Conservation (phyloP, 2,113 vertebrate genomes). For the Eptatretus burgeri region DNA sequence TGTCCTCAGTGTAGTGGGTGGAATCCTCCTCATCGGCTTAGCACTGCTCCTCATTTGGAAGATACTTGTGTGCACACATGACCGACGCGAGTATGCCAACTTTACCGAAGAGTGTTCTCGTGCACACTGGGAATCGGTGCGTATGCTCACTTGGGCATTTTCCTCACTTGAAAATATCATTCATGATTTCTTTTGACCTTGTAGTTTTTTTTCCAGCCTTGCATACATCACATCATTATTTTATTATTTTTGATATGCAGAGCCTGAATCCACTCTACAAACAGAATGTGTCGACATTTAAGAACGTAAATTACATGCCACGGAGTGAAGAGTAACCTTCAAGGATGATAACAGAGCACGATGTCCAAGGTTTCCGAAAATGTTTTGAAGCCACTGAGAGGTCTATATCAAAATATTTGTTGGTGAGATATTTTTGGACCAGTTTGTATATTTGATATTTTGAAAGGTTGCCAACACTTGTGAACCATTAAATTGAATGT, state of each 20-base stretch:
- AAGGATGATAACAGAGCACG: no score
- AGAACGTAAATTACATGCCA: not conserved
- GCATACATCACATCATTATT: no score
- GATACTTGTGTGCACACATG: constrained; percentile 58
- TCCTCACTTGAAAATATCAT: no score
- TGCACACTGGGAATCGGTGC: constrained; percentile 70
- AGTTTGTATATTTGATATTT: no score
- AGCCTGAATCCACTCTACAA: not conserved
- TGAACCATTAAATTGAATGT: no score
- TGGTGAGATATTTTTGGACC: no score
- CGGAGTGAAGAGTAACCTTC: not conserved
- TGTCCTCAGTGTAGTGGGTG: constrained; percentile 28
- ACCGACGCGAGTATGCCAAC: constrained; percentile 48
- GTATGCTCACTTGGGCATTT: not conserved
- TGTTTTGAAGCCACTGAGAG: no score
- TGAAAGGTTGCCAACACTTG: no score
- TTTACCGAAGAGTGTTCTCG: constrained; percentile 67
- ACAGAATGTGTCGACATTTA: not conserved
- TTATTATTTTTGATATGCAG: not conserved
- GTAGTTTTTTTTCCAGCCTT: no score
- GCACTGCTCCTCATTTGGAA: constrained; percentile 66
- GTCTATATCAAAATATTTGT: no score
- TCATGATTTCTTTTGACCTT: no score
- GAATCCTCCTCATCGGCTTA: constrained; percentile 53
- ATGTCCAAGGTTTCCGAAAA: no score